Evolutionary conservation across 2,888 invertebrate species (phyloP).

Genomic region (Cetonia aurata): DNA sequence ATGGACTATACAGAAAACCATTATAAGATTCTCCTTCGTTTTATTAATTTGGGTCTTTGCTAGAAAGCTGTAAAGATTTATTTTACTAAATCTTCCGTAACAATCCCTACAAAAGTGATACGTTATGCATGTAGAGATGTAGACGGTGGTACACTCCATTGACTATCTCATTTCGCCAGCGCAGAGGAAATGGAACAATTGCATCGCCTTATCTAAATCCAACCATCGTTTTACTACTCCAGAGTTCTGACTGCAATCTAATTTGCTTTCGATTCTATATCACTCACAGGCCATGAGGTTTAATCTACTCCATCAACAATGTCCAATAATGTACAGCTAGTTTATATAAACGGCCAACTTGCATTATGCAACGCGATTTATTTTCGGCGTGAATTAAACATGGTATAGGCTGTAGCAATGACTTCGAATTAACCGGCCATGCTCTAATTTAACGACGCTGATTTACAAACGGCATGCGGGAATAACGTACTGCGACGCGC

Average conservation of each 20-base stretch:
- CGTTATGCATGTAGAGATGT: too few relatives aligned
- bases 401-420: constrained; percentile 25
- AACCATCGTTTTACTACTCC: constrained; percentile 13
- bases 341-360: constrained; percentile 26
- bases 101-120: too few relatives aligned
- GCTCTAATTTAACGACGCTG: constrained; percentile 43
- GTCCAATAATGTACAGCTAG: constrained; percentile 16
- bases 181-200: constrained; percentile 19
- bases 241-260: constrained; percentile 7
- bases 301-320: constrained; percentile 8
- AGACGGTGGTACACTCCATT: too few relatives aligned
- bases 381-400: constrained; percentile 33
- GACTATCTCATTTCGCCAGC: too few relatives aligned
- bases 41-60: too few relatives aligned
- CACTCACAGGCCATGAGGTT: constrained; percentile 34
- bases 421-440: constrained; percentile 44
- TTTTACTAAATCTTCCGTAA: too few relatives aligned
- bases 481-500: constrained; percentile 2
- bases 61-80: too few relatives aligned
- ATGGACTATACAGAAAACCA: too few relatives aligned
- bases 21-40: too few relatives aligned
- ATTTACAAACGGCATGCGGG: constrained; percentile 30
- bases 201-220: constrained; percentile 15
- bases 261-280: constrained; percentile 19
- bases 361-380: constrained; percentile 33